Percentiles rank a stretch among this genome's conserved stretches.
These are phyloP conservation scores for Choristoneura rosaceana DNA, from an alignment of 2,888 invertebrate species.

Conservation along the genomic window DNA sequence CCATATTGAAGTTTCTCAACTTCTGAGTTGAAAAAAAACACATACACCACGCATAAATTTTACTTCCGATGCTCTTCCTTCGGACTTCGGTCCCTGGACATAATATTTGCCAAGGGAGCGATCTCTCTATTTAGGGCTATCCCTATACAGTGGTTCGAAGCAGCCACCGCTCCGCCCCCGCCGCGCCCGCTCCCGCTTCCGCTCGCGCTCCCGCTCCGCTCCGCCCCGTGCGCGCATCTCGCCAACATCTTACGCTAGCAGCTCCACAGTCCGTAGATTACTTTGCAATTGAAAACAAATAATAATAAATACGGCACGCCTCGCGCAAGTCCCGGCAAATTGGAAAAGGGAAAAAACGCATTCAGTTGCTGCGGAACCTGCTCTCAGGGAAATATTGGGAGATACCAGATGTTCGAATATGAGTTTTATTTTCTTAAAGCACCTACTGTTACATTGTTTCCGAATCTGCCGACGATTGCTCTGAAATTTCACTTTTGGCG, in stretches of 20 bases:
- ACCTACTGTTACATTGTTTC: conserved; percentile 55
- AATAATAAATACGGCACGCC: conserved; percentile 79
- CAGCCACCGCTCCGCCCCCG: too few relatives aligned
- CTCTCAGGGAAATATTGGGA: conserved; percentile 66
- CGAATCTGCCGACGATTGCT: conserved; percentile 28
- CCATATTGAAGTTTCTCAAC: too few relatives aligned
- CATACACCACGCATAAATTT: too few relatives aligned
- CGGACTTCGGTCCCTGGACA: too few relatives aligned
- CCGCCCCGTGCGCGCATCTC: conserved; percentile 33
- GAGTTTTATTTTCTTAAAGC: conserved; percentile 63
- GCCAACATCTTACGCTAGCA: conserved; percentile 64
- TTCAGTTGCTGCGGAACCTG: conserved; percentile 55
- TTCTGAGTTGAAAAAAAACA: too few relatives aligned
- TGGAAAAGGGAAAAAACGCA: conserved; percentile 71
- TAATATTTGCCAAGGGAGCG: too few relatives aligned
- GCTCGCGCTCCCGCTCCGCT: conserved; percentile 17
- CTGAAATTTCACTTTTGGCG: conserved; percentile 27
- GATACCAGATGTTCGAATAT: conserved; percentile 72
- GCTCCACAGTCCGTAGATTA: conserved; percentile 80
- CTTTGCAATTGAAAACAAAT: conserved; percentile 84
- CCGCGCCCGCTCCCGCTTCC: not conserved
- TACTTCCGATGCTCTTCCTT: too few relatives aligned
- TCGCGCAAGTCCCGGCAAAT: conserved; percentile 71
- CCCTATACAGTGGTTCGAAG: too few relatives aligned
- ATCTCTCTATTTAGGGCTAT: too few relatives aligned